Evolutionary conservation across 2,797 vertebrate genomes (phyloP).

Genomic region (Eurystomus glaucurus): DNA sequence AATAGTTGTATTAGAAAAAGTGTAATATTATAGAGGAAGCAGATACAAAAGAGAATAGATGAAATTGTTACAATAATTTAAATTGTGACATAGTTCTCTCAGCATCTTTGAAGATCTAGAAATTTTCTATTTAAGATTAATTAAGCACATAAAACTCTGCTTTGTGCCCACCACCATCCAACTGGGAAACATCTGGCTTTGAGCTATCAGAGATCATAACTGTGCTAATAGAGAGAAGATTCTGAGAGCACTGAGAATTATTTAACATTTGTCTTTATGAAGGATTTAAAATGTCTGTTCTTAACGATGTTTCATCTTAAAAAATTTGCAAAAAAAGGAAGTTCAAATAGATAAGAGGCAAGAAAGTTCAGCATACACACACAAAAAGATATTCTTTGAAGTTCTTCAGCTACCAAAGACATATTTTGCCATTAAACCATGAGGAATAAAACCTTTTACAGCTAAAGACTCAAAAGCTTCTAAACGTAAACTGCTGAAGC

Average conservation of each 20-base stretch:
- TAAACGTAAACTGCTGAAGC: neutral
- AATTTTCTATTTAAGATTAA: conserved; percentile 62
- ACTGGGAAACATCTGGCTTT: conserved; percentile 76
- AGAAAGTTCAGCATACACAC: conserved; percentile 7
- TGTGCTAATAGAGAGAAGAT: conserved; percentile 47
- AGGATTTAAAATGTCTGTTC: conserved; percentile 51
- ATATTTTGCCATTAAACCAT: conserved; percentile 26
- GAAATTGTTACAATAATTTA: neutral
- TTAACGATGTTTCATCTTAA: conserved; percentile 63
- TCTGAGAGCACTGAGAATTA: conserved; percentile 41
- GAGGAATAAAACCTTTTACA: neutral
- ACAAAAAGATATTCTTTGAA: conserved; percentile 31
- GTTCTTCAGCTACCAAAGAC: conserved; percentile 34
- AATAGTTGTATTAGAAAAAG: neutral
- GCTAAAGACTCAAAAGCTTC: neutral
- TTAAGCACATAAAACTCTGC: conserved; percentile 61
- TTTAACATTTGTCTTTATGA: conserved; percentile 69
- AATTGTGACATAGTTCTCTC: conserved; percentile 14
- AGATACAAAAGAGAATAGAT: neutral
- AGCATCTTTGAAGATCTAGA: neutral
- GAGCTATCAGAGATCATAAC: conserved; percentile 57
- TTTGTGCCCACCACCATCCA: conserved; percentile 49
- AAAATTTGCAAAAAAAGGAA: neutral
- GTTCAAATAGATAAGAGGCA: conserved; percentile 8
- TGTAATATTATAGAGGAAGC: neutral